Evolutionary conservation across 2,797 vertebrate species (phyloP).

Genomic region (Pipistrellus pipistrellus): DNA sequence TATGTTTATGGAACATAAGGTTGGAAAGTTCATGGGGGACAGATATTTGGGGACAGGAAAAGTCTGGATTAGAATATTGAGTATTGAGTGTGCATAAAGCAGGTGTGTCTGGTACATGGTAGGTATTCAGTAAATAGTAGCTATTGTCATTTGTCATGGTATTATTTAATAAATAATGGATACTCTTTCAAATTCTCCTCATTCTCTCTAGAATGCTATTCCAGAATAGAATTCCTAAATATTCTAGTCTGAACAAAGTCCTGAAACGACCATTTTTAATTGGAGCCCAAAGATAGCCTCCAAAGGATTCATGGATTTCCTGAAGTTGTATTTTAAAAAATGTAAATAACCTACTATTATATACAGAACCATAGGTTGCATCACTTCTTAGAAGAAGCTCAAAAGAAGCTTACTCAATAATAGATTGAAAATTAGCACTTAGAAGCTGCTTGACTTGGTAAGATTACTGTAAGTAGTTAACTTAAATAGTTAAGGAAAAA

Average conservation of each 20-base stretch:
- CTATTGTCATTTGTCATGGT: not conserved
- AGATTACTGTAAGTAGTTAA: not conserved
- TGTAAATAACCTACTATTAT: not conserved
- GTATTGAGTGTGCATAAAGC: not conserved
- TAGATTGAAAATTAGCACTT: not conserved
- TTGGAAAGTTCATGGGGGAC: not conserved
- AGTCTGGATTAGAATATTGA: not conserved
- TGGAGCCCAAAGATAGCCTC: not conserved
- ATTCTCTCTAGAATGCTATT: not conserved
- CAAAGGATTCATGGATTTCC: not conserved
- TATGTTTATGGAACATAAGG: not conserved
- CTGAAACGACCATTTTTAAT: not conserved
- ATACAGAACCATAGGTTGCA: not conserved
- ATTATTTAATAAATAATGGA: not conserved
- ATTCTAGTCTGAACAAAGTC: not conserved
- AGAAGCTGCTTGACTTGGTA: not conserved
- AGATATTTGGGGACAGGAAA: not conserved
- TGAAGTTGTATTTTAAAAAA: not conserved
- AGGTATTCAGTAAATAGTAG: not conserved
- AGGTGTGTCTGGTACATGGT: not conserved
- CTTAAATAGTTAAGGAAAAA: not conserved
- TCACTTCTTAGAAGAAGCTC: not conserved
- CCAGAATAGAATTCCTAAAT: not conserved
- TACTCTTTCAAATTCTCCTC: not conserved
- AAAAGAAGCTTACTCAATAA: not conserved